Conservation (phyloP, 2,113 vertebrate species). For the Grus americana region DNA sequence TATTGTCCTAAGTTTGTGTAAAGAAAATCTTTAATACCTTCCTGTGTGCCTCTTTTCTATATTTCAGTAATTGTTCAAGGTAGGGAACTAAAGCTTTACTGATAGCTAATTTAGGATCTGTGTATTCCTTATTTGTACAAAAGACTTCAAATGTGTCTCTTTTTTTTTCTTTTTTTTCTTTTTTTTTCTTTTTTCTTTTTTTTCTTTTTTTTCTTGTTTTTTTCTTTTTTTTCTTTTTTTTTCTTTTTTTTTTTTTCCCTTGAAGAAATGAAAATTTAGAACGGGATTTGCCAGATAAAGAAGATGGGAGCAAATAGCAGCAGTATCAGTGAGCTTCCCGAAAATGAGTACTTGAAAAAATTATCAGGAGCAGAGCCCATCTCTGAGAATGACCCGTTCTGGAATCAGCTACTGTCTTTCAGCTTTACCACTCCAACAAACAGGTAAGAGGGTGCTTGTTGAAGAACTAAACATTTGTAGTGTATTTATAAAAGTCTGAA, state of each 20-base stretch:
- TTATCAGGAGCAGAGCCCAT: constrained; percentile 88
- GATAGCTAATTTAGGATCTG: background rate
- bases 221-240: background rate
- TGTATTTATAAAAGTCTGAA: background rate
- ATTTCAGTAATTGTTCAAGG: background rate
- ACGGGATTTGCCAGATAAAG: background rate
- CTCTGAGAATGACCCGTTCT: constrained; percentile 96
- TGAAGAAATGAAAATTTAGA: constrained; percentile 77
- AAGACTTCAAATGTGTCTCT: background rate
- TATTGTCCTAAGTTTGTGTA: background rate
- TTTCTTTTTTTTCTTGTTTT: background rate
- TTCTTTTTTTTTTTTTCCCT: background rate
- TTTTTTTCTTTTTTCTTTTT: background rate
- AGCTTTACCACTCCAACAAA: constrained; percentile 91
- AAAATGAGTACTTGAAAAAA: constrained; percentile 89
- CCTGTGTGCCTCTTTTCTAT: accelerated
- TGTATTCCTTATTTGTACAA: background rate
- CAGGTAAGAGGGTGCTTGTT: constrained; percentile 78
- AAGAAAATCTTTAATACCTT: background rate
- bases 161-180: too few relatives aligned
- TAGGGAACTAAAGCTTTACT: background rate
- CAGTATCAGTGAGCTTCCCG: constrained; percentile 88
- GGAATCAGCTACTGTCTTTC: constrained; percentile 98
- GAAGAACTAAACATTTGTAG: background rate
- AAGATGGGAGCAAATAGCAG: constrained; percentile 97